Base-by-base conservation (phyloP, 2,113 vertebrate species). In the Nipponia nippon region DNA sequence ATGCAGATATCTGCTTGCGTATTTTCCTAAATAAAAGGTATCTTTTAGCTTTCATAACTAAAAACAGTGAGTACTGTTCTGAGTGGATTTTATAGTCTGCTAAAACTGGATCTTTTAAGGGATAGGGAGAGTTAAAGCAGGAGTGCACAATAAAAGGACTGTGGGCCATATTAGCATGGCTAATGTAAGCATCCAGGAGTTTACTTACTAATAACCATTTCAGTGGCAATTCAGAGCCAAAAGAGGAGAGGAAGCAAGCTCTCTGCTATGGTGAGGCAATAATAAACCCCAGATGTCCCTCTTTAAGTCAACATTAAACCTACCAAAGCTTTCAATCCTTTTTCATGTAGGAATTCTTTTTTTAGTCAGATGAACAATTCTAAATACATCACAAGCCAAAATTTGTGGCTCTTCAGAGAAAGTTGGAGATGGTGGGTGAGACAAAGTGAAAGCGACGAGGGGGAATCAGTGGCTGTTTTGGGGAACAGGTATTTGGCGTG, bases 121-220 rank as follows among this genome's bases (percentile, higher is more conserved):
- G 53, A 70, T 66, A 59, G 82, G 59, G 69, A 55, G n/a, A 97
- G 75, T 97, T 97, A 94, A 94, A 97, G 67, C 93, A 96, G 84
- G 84, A 97, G 53, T 32, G 50, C 66, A 89, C 75, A 92, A 47
- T 94, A 93, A 97, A 95, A 95, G 83, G 90, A 80, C 91, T 65
- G 38, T 61, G 70, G 87, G 88, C 50, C 25, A 16, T 94, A 79
- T 94, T 83, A 91, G n/a, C 61, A 53, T 92, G 79, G 91, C 79
- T 98, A 96, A 97, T 76, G 34, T 95, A 89, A 89, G 86, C 94
- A 96, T 97, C 66, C 44, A 69, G 95, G 63, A 96, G 79, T 97
- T 97, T 97, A 87, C 77, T 96, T 95, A 88, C 87, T 97, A 95
- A 94, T 93, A 96, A 95, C 75, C 42, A 84, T 86, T 94, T 95